Conservation (phyloP, 2,113 vertebrate genomes). For the Myotis lucifugus region DNA sequence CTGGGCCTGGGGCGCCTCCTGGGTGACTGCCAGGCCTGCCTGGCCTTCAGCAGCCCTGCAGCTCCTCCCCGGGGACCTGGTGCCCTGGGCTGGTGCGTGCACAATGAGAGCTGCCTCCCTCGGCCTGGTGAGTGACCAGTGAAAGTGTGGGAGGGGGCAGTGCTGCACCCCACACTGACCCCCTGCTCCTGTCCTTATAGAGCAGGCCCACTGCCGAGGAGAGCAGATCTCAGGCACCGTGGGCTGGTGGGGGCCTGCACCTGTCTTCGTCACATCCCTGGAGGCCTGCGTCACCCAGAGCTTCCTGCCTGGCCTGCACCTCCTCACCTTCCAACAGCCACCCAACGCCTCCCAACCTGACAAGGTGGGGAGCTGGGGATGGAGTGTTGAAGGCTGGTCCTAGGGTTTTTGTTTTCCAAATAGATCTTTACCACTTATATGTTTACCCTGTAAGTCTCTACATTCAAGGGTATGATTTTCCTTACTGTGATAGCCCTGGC, state of each 20-base stretch:
- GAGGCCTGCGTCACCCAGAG: constrained; percentile 92
- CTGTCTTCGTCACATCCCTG: constrained; percentile 92
- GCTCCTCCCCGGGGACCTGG: constrained; percentile 87
- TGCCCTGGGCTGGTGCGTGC: constrained; percentile 94
- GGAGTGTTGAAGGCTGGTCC: background rate
- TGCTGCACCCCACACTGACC: background rate
- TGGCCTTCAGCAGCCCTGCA: constrained; percentile 89
- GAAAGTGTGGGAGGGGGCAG: background rate
- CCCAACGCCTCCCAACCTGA: constrained; percentile 95
- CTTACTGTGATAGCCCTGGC: background rate
- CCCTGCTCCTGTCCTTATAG: constrained; percentile 79
- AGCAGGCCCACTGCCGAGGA: constrained; percentile 91
- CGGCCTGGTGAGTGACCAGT: constrained; percentile 87
- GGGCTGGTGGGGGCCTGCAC: constrained; percentile 95
- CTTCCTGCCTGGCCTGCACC: constrained; percentile 94
- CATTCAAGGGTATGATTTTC: background rate
- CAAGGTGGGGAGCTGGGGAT: constrained; percentile 85
- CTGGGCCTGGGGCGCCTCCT: constrained; percentile 92
- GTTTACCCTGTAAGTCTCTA: background rate
- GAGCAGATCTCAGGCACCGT: constrained; percentile 94
- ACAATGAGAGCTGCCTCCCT: constrained; percentile 94
- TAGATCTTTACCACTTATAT: background rate
- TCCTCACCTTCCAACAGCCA: constrained; percentile 95
- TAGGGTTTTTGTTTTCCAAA: background rate
- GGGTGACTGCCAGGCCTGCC: constrained; percentile 93